These are phyloP conservation scores for Pseudanteris insignis DNA, from an alignment of 2,888 invertebrate species.

Conservation along the genomic window DNA sequence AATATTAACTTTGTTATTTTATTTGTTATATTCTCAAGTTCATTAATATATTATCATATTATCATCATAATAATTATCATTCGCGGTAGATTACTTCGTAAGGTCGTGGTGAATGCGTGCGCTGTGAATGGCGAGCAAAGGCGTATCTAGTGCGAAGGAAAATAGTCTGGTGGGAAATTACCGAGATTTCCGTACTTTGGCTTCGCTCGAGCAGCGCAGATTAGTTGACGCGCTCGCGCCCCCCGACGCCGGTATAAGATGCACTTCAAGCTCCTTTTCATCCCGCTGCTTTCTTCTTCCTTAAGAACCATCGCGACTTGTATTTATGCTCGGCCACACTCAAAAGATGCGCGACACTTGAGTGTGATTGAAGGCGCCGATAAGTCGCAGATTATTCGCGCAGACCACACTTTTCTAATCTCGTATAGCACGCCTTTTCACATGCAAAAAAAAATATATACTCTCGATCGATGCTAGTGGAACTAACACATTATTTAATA, in stretches of 20 bases:
- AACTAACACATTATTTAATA: constrained; percentile 20
- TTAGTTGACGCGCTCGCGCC: constrained; percentile 30
- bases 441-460: constrained; percentile 19
- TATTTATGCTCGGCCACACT: constrained; percentile 23
- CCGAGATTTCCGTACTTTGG: constrained; percentile 34
- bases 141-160: constrained; percentile 23
- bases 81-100: neutral
- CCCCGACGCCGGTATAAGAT: constrained; percentile 35
- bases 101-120: constrained; percentile 7
- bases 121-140: constrained; percentile 24
- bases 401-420: constrained; percentile 26
- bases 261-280: constrained; percentile 29
- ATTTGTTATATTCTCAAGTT: constrained; percentile 6
- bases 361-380: constrained; percentile 29
- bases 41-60: neutral
- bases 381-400: constrained; percentile 37
- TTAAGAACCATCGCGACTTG: constrained; percentile 21
- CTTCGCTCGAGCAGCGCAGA: constrained; percentile 28
- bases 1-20: constrained; percentile 7
- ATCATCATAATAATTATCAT: constrained; percentile 5
- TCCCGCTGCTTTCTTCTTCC: constrained; percentile 14
- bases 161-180: constrained; percentile 38
- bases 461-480: constrained; percentile 19
- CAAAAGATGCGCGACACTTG: too few species aligned
- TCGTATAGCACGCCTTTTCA: constrained; percentile 14